Percentiles rank a stretch among this genome's conserved stretches.
These are phyloP conservation scores for Leptinotarsa lineolata DNA, from an alignment of 1,140 invertebrate species.

Conservation along the genomic window DNA sequence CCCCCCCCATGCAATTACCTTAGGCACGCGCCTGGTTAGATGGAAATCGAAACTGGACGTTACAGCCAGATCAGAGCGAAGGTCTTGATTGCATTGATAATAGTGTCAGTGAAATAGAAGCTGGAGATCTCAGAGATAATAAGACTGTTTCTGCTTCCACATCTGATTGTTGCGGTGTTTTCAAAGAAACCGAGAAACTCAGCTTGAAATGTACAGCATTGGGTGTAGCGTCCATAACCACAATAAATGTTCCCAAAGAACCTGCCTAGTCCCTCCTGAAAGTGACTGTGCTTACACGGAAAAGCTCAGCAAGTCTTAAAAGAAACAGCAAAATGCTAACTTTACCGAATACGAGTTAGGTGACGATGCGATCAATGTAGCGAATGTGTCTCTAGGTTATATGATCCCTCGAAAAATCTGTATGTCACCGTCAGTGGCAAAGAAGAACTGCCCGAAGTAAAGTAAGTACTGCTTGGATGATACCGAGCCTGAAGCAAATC, in stretches of 20 bases:
- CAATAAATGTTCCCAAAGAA: slow-evolving; percentile 47
- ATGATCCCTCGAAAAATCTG: slow-evolving; percentile 51
- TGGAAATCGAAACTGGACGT: slow-evolving; percentile 69
- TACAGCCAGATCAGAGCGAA: slow-evolving; percentile 89
- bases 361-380: slow-evolving; percentile 61
- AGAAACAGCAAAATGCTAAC: slow-evolving; percentile 38
- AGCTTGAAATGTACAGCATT: slow-evolving; percentile 50
- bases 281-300: slow-evolving; percentile 47
- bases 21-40: too few relatives aligned
- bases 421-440: slow-evolving; percentile 67
- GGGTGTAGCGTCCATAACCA: slow-evolving; percentile 42
- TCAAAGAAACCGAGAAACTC: slow-evolving; percentile 48
- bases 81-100: slow-evolving; percentile 81
- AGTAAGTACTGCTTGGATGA: slow-evolving; percentile 43
- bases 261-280: slow-evolving; percentile 51
- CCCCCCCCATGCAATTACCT: too few relatives aligned
- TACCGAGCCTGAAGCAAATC: neutral
- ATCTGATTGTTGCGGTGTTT: slow-evolving; percentile 55
- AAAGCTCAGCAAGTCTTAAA: slow-evolving; percentile 41
- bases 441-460: slow-evolving; percentile 66
- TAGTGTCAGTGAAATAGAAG: slow-evolving; percentile 88
- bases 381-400: slow-evolving; percentile 20
- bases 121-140: slow-evolving; percentile 87
- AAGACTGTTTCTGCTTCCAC: slow-evolving; percentile 55
- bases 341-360: slow-evolving; percentile 62